Evolutionary conservation across 2,797 vertebrate species (phyloP).

Genomic region (Chelidonichthys spinosus): DNA sequence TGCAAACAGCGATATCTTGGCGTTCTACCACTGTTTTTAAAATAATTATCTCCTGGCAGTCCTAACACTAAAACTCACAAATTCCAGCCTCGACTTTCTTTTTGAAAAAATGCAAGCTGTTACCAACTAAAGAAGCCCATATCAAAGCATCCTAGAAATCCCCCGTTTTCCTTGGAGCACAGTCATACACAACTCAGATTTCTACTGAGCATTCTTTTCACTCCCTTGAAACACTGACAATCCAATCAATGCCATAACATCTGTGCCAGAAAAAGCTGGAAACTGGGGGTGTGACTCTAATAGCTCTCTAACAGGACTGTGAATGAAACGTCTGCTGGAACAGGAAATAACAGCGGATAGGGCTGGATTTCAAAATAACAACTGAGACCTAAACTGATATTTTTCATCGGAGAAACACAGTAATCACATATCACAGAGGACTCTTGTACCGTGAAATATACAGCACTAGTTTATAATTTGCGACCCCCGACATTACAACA

Average conservation of each 20-base stretch:
- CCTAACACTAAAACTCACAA: not conserved
- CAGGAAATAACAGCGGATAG: slow-evolving; percentile 30
- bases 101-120: slow-evolving; percentile 26
- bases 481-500: slow-evolving; percentile 4
- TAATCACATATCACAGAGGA: not conserved
- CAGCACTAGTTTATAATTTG: not conserved
- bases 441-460: slow-evolving; percentile 8
- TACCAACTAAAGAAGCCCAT: slow-evolving; percentile 7
- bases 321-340: slow-evolving; percentile 36
- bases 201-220: slow-evolving; percentile 47
- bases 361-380: slow-evolving; percentile 39
- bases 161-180: slow-evolving; percentile 18
- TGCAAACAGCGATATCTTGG: not conserved
- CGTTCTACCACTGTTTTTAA: slow-evolving; percentile 7
- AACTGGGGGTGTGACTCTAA: slow-evolving; percentile 39
- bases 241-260: slow-evolving; percentile 31
- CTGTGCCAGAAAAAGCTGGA: slow-evolving; percentile 40
- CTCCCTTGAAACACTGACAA: slow-evolving; percentile 40
- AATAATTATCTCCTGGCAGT: slow-evolving; percentile 20
- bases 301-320: slow-evolving; percentile 19
- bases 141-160: slow-evolving; percentile 38
- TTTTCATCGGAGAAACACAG: slow-evolving; percentile 13
- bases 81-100: slow-evolving; percentile 19
- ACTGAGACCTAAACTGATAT: slow-evolving; percentile 1
- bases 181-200: slow-evolving; percentile 14